Percentiles rank a stretch among this genome's conserved stretches.
phyloP scores from a whole-genome alignment of 2,113 vertebrate genomes.

The Cyanoderma ruficeps region DNA sequence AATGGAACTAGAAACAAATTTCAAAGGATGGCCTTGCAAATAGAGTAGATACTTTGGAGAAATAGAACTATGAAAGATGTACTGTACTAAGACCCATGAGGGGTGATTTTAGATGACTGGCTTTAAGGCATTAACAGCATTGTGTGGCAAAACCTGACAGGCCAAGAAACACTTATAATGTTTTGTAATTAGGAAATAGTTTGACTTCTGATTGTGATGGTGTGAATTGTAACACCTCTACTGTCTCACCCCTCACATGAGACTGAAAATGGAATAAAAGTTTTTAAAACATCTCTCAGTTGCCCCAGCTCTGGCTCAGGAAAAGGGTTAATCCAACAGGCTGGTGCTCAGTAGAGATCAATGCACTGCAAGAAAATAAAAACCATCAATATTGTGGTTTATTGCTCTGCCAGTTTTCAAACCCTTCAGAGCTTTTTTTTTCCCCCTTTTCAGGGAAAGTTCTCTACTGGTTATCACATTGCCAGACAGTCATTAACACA shows the following conservation, averaged over 20 bases:
- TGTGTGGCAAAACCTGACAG: background rate
- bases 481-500: constrained; percentile 25
- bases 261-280: background rate
- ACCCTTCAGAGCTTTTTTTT: background rate
- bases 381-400: background rate
- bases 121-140: background rate
- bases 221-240: background rate
- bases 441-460: background rate
- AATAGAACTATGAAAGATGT: background rate
- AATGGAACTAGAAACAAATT: background rate
- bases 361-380: background rate
- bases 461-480: background rate
- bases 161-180: background rate
- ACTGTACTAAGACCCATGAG: background rate
- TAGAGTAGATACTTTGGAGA: background rate
- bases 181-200: background rate
- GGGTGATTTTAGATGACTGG: background rate
- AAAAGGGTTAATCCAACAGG: background rate
- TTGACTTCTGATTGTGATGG: background rate
- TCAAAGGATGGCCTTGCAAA: background rate
- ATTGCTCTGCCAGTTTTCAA: background rate
- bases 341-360: background rate
- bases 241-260: background rate
- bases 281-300: background rate
- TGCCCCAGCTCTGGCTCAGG: background rate